phyloP scores from a whole-genome alignment of 2,888 invertebrate genomes.

The Drosophila seclusa region DNA sequence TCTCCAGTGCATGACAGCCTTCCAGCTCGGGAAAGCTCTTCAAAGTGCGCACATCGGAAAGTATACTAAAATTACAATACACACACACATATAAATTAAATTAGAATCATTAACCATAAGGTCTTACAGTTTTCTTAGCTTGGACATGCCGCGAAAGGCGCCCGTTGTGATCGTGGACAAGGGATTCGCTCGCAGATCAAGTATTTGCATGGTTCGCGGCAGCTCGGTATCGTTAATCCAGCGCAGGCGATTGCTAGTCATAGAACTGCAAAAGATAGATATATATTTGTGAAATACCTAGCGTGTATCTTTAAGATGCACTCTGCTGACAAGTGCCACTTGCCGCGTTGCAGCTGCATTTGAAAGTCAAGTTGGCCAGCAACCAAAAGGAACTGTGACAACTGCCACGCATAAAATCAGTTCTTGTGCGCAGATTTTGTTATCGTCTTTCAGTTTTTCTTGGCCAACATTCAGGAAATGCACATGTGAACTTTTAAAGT shows the following conservation, averaged over 20 bases:
- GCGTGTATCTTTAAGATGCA: constrained; percentile 45
- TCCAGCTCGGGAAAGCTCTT: constrained; percentile 93
- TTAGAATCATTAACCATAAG: background rate
- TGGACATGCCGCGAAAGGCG: constrained; percentile 91
- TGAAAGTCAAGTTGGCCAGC: constrained; percentile 68
- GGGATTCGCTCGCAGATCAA: constrained; percentile 94
- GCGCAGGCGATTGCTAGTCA: constrained; percentile 93
- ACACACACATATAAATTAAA: background rate
- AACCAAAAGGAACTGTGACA: constrained; percentile 56
- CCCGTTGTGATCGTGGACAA: constrained; percentile 89
- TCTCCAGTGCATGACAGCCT: constrained; percentile 91
- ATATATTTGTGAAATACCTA: constrained; percentile 10
- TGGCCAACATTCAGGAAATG: constrained; percentile 57
- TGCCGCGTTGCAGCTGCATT: constrained; percentile 61
- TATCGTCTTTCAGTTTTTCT: constrained; percentile 60
- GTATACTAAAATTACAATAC: constrained; percentile 86
- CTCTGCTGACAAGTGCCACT: constrained; percentile 67
- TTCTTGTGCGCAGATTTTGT: constrained; percentile 49
- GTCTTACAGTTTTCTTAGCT: constrained; percentile 91
- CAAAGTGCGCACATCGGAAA: constrained; percentile 94
- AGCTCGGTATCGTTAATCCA: constrained; percentile 90
- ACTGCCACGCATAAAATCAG: constrained; percentile 59
- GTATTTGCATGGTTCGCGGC: constrained; percentile 89
- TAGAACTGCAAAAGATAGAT: constrained; percentile 86
- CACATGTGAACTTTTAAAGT: constrained; percentile 11